These are phyloP conservation scores for Trachythela sp. DNA, from an alignment of 64 coral and sea anemone species.

Conservation along the genomic window DNA sequence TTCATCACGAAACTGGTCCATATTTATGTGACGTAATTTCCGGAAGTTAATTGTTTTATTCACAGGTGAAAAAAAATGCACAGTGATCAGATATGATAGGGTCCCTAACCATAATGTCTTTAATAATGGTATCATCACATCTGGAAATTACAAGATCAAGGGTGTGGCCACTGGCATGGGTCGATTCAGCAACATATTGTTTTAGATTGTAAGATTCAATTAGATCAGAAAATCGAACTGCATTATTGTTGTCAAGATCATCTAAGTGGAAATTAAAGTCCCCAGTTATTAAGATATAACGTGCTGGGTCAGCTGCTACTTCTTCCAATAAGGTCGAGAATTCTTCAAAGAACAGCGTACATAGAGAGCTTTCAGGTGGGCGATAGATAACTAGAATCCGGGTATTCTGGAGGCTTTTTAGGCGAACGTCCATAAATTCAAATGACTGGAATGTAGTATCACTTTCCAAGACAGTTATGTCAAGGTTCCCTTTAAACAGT, in stretches of 20 bases:
- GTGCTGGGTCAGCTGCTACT: no score
- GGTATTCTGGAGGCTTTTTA: no score
- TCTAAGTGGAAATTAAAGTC: slow-evolving; percentile 25
- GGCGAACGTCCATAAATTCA: no score
- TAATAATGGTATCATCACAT: not conserved
- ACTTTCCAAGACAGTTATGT: no score
- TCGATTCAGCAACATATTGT: not conserved
- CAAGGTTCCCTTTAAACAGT: no score
- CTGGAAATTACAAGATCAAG: slow-evolving; percentile 26
- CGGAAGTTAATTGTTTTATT: not conserved
- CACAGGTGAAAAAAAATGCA: slow-evolving; percentile 5
- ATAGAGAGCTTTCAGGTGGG: no score
- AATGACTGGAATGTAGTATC: no score
- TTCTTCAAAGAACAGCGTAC: no score
- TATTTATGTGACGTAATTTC: slow-evolving; percentile 20
- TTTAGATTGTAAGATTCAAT: slow-evolving; percentile 6
- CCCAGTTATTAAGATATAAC: slow-evolving; percentile 12
- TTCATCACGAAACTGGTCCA: not conserved
- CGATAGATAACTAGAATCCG: no score
- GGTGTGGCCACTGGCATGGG: slow-evolving; percentile 30
- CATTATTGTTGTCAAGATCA: not conserved
- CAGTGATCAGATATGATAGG: not conserved
- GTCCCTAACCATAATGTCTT: not conserved
- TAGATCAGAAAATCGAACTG: not conserved
- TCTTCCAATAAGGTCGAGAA: no score